Base-by-base conservation (phyloP, 2,797 vertebrate species). In the Chromis chromis region DNA sequence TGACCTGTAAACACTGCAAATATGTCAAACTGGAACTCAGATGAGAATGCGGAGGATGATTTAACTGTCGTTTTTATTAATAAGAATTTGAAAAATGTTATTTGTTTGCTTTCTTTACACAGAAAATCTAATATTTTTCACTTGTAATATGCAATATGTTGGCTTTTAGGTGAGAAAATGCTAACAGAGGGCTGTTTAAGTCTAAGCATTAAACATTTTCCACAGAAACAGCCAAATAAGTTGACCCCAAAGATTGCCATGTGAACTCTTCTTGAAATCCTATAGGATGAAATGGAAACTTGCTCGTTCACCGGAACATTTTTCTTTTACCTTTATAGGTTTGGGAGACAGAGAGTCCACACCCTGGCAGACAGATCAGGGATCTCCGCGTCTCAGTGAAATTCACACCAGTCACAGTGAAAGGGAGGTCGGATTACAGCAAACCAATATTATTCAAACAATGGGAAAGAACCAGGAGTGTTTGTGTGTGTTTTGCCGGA, bases 381-480 rank as follows among this genome's bases (percentile, higher is more conserved):
- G 56, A 71, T 66, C 62, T 72, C 53, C 25, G 49, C 1, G 0
- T 62, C 54, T 64, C 55, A 76, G 71, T 70, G 76, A 87, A 85
- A 88, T 16, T 4, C 48, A 84, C 54, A 84, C 79, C 19, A 0
- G 55, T 67, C 52, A 16, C 61, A 68, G 62, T 36, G 48, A 85
- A 65, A 55, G 24, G 55, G 48, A 76, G 82, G 14, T 70, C 31
- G 0, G 28, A 54, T 87, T 90, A 84, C 90, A 76, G 53, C 16
- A 42, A 50, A 72, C 58, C 52, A 52, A 79, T 48, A 67, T 54
- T 67, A 62, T 58, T 78, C 48, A 81, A 60, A 88, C 83, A 89
- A 79, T 31, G 49, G 63, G 31, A 52, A 53, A 64, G 21, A 16
- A 61, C 21, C 1, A 4, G 7, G 67, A 40, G 16, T 56, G 25